Conservation (phyloP, 2,797 vertebrate species). For the Scomberomorus guttatus region DNA sequence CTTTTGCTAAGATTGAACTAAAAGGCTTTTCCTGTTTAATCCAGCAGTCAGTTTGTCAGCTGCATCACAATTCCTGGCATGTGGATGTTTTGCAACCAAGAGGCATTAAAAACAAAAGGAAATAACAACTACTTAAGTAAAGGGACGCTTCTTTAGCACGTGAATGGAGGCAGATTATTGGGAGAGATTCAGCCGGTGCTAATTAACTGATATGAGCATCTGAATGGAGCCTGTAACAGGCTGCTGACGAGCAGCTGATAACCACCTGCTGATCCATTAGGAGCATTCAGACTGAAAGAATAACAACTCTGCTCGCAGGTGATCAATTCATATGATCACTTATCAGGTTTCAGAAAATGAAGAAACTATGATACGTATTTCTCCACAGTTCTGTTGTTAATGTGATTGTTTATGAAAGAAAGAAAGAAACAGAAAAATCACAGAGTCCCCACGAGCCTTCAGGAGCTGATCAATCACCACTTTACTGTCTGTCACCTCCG, state of each 20-base stretch:
- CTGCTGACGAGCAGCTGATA: conserved; percentile 84
- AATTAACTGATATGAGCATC: conserved; percentile 88
- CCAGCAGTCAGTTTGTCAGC: conserved; percentile 12
- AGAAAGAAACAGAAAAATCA: not conserved
- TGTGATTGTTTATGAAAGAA: not conserved
- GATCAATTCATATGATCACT: not conserved
- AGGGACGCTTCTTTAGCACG: conserved; percentile 88
- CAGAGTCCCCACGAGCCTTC: not conserved
- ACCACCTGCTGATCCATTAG: conserved; percentile 79
- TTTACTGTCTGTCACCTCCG: not conserved
- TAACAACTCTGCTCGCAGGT: not conserved
- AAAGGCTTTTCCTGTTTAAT: conserved; percentile 15
- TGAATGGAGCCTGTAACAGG: conserved; percentile 90
- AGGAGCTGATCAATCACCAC: conserved; percentile 21
- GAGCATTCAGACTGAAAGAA: not conserved
- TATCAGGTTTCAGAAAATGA: not conserved
- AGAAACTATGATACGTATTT: not conserved
- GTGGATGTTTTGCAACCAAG: conserved; percentile 82
- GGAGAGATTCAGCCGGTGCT: conserved; percentile 83
- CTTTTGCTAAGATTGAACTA: too few species aligned
- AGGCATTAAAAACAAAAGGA: conserved; percentile 86
- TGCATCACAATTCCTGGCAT: conserved; percentile 47
- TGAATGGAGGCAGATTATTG: conserved; percentile 87
- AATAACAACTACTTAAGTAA: conserved; percentile 87
- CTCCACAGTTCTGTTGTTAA: not conserved